Evolutionary conservation across 2,797 vertebrate species (phyloP).

Genomic region (Somateria mollissima): DNA sequence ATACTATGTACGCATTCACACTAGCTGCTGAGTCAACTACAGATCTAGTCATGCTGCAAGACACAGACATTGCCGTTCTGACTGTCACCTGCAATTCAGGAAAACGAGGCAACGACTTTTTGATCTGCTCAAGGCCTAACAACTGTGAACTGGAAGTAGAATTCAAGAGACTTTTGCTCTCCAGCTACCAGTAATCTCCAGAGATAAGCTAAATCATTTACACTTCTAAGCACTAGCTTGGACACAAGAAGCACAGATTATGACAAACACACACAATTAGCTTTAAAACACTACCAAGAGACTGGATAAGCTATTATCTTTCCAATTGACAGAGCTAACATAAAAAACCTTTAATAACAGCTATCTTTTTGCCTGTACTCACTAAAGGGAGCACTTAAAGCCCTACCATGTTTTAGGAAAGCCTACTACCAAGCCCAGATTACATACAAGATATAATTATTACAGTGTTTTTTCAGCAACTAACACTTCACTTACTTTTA

Average conservation of each 20-base stretch:
- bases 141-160: background rate
- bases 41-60: background rate
- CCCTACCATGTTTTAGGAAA: background rate
- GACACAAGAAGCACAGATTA: background rate
- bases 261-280: background rate
- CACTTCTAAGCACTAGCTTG: background rate
- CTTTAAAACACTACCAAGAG: background rate
- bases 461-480: background rate
- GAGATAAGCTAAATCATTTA: background rate
- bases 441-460: background rate
- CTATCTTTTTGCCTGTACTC: background rate
- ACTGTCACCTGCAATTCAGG: background rate
- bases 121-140: background rate
- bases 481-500: background rate
- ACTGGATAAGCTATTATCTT: background rate
- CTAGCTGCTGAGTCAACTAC: background rate
- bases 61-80: background rate
- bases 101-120: background rate
- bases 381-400: background rate
- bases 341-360: rapidly evolving
- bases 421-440: background rate
- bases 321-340: background rate
- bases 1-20: background rate
- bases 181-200: background rate
- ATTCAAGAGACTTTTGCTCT: background rate